These are phyloP conservation scores for Patella depressa DNA, from an alignment of 2,888 invertebrate species.

Conservation along the genomic window DNA sequence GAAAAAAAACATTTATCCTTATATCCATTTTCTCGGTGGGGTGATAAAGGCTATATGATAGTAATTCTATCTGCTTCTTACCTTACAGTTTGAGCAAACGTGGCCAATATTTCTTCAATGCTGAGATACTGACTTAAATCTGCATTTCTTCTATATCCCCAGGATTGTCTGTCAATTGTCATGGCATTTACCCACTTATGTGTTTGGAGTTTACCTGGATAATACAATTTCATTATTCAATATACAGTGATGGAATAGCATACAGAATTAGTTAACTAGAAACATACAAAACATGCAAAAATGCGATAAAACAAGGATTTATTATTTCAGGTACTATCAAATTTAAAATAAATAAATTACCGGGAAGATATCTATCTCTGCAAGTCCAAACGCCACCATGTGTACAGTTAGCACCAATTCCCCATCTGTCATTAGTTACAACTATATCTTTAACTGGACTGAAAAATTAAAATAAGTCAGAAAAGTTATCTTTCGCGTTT, in stretches of 20 bases:
- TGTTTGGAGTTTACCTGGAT: constrained; percentile 55
- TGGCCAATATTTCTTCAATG: constrained; percentile 75
- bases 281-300: no score
- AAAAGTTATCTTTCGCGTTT: no score
- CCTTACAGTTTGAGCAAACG: constrained; percentile 68
- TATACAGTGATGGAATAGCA: no score
- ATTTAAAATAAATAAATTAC: constrained; percentile 68
- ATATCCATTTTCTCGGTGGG: no score
- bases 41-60: no score
- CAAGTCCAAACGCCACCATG: constrained; percentile 61
- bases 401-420: constrained; percentile 47
- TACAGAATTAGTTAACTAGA: no score
- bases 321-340: no score
- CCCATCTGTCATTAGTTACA: constrained; percentile 65
- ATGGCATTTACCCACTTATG: constrained; percentile 98
- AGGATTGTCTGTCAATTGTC: constrained; percentile 87
- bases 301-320: no score
- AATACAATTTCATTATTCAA: no score
- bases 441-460: constrained; percentile 55
- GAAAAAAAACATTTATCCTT: no score
- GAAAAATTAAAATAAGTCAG: no score
- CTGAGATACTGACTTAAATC: constrained; percentile 58
- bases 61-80: constrained; percentile 29
- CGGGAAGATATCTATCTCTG: constrained; percentile 76
- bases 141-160: constrained; percentile 73